Base-by-base conservation (phyloP, 2,888 invertebrate genomes). In the Drosophila emarginata region DNA sequence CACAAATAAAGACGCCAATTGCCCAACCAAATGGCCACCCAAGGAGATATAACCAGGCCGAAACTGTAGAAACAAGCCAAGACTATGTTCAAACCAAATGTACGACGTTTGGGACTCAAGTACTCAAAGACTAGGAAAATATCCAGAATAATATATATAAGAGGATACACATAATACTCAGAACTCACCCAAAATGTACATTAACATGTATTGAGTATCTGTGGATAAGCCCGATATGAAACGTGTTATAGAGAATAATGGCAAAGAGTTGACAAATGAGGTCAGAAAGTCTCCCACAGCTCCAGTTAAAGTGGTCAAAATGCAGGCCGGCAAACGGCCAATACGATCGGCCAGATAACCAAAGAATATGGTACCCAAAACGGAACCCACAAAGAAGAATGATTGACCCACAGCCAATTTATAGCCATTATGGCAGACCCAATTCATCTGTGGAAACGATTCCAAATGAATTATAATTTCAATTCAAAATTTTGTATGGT, bases 361-460 rank as follows among this genome's bases (percentile, higher is more conserved):
- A 76, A 94, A 93, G 12, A 90, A 80, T 21, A 94, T 89, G 37
- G 93, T 93, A 0, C 94, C 94, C 23, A 93, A 64, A 2, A 94
- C 93, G 12, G 94, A 93, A n/a, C 94, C 94, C 28, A 93, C 86
- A 82, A 93, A 94, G 86, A 93, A 94, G 64, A 94, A 90, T 1
- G 94, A 93, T 87, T 94, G 94, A 0, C 94, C 94, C 39, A 93
- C 84, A 9, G 93, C 93, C 40, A 93, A 92, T 79, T 93, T 92
- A 93, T 93, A 94, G 59, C 92, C 91, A 40, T 93, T 90, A 3
- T 92, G 91, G 77, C 94, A 94, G 15, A 94, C 93, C 94, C 94
- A 94, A 76, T 93, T 91, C 54, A 93, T 72, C 91, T 91, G 69
- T 23, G 4, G 23, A 23, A 23, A 23, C 23, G 11, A 9, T 2